phyloP scores from a whole-genome alignment of 2,888 invertebrate species.

The Apotomis turbidana region DNA sequence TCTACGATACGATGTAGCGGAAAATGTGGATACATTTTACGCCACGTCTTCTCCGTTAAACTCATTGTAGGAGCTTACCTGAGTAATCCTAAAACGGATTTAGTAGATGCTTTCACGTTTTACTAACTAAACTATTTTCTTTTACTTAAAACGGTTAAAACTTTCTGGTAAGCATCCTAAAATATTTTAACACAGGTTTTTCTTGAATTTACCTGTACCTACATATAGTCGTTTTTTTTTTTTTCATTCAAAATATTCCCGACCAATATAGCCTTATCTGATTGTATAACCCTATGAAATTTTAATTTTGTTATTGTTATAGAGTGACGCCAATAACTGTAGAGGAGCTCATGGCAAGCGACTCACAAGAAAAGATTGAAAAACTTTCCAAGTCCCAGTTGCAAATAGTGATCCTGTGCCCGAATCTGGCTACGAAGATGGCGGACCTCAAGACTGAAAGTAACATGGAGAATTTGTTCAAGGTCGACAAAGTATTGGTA shows the following conservation, averaged over 20 bases:
- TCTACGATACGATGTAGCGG: too few relatives aligned
- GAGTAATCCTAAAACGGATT: too few relatives aligned
- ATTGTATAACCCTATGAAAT: not conserved
- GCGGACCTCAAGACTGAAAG: slow-evolving; percentile 81
- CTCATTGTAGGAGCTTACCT: too few relatives aligned
- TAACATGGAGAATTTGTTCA: slow-evolving; percentile 83
- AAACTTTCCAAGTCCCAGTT: slow-evolving; percentile 87
- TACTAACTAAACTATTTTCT: too few relatives aligned
- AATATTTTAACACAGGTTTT: too few relatives aligned
- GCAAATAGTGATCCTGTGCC: slow-evolving; percentile 92
- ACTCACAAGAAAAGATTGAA: slow-evolving; percentile 78
- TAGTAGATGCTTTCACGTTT: too few relatives aligned
- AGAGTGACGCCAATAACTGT: slow-evolving; percentile 90
- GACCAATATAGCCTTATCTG: not conserved
- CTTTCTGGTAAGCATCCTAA: too few relatives aligned
- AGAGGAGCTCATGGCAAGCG: slow-evolving; percentile 86
- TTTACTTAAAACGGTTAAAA: too few relatives aligned
- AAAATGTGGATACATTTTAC: too few relatives aligned
- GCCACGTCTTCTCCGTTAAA: too few relatives aligned
- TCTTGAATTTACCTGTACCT: too few relatives aligned
- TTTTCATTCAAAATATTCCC: not conserved
- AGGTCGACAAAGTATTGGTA: slow-evolving; percentile 89
- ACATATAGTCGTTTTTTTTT: too few relatives aligned
- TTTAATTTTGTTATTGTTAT: slow-evolving; percentile 49
- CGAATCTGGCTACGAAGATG: slow-evolving; percentile 87